phyloP scores from a whole-genome alignment of 1,140 invertebrate species.

The Papilio machaon region DNA sequence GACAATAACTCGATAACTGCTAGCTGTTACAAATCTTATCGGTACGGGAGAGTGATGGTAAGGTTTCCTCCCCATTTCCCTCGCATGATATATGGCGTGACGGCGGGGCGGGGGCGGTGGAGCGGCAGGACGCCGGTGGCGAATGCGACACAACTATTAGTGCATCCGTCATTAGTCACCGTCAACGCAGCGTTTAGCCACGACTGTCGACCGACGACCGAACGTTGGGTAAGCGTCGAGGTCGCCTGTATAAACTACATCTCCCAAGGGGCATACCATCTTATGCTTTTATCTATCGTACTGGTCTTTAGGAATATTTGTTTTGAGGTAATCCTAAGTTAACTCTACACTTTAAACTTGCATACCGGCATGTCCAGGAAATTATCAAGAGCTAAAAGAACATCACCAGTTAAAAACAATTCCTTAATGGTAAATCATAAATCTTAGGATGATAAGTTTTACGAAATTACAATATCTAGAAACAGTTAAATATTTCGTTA shows the following conservation, averaged over 20 bases:
- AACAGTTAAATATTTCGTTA: neutral
- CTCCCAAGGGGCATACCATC: conserved; percentile 45
- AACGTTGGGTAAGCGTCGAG: conserved; percentile 14
- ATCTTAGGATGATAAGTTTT: neutral
- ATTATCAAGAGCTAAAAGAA: too few relatives aligned
- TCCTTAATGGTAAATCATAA: neutral
- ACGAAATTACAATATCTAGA: neutral
- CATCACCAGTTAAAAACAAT: neutral
- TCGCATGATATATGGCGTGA: conserved; percentile 72
- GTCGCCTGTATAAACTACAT: conserved; percentile 68
- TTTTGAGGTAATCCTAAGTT: neutral
- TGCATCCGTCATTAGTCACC: conserved; percentile 80
- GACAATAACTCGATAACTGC: conserved; percentile 20
- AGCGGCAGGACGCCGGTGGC: conserved; percentile 50
- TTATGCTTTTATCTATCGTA: neutral
- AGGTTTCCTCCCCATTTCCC: conserved; percentile 74
- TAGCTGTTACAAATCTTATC: conserved; percentile 21
- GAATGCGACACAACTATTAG: conserved; percentile 79
- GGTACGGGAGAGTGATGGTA: conserved; percentile 68
- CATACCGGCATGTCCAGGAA: neutral
- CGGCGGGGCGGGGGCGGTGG: conserved; percentile 47
- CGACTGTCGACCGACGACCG: conserved; percentile 44
- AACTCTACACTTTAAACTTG: neutral
- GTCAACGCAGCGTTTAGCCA: conserved; percentile 73
- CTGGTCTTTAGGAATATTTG: conserved; percentile 7